Base-by-base conservation (phyloP, 2,797 vertebrate genomes). In the Phataginus tetradactyla region DNA sequence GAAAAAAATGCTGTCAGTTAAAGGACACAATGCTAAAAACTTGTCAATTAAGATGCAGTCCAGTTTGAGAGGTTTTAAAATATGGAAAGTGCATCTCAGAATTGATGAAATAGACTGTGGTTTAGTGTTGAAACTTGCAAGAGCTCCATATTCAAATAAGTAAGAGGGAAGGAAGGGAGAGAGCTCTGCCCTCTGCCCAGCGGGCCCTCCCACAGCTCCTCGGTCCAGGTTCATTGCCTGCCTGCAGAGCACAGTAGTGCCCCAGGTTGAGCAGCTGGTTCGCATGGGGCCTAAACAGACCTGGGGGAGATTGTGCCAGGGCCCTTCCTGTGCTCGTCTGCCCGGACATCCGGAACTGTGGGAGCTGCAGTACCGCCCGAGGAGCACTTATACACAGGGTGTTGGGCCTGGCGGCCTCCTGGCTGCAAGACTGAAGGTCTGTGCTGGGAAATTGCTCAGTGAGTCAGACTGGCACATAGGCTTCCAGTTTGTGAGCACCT, bases 331-430 rank as follows among this genome's bases (percentile, higher is more conserved):
- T 5, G 45, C 42, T n/a, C 39, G 64, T 34, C 53, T 55, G 51
- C 55, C 7, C 32, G 59, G 71, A 34, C 0, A 0, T 5, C 29
- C 14, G 12, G 3, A 3, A 29, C 17, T 0, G 5, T 29, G 5
- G 1, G 68, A 49, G 15, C 81, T 25, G 21, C 17, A 25, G 34
- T 20, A 2, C 34, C 1, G 0, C 1, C 14, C 29, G 0, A 9
- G 37, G 32, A 59, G 61, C 13, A 23, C 20, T 42, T 72, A 14
- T 15, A 72, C 8, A 12, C 7, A 0, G 27, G 20, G 25, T 14
- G 20, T 5, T 1, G 2, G 59, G 77, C 13, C 68, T 37, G 72
- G 45, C 64, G 49, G 34, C 21, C 75, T n/a, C 71, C 27, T 25
- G 14, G 11, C 34, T 85, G 34, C 18, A 5, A 81, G 45, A 69